Conservation (phyloP, 2,888 invertebrate species). For the Cheilosia pagana region DNA sequence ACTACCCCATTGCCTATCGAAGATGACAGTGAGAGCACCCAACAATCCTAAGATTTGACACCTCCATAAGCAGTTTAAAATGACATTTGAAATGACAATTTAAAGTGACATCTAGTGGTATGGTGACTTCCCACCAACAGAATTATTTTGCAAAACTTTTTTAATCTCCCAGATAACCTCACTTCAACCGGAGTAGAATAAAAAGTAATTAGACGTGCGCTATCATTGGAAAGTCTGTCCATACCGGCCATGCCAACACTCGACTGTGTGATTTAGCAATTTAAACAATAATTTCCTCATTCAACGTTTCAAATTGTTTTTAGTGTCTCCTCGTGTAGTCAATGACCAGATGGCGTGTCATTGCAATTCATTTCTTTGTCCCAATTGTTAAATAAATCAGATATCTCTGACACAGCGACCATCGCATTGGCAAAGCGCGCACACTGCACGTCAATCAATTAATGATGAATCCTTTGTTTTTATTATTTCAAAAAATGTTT, state of each 20-base stretch:
- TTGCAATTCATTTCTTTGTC: conserved; percentile 1
- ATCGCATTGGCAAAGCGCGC: conserved; percentile 39
- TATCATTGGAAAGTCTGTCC: too few relatives aligned
- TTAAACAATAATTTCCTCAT: background rate
- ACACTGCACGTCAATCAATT: conserved; percentile 62
- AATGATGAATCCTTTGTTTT: conserved; percentile 59
- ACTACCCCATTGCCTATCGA: too few relatives aligned
- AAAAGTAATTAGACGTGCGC: too few relatives aligned
- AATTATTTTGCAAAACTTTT: too few relatives aligned
- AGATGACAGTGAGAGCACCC: too few relatives aligned
- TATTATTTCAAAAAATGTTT: conserved; percentile 36
- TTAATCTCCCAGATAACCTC: too few relatives aligned
- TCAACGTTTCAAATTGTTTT: conserved; percentile 3
- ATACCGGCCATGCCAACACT: background rate
- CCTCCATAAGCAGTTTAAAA: too few relatives aligned
- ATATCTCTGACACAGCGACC: conserved; percentile 17
- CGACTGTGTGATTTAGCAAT: background rate
- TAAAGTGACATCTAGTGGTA: too few relatives aligned
- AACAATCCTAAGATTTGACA: too few relatives aligned
- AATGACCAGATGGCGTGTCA: conserved; percentile 39
- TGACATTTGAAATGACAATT: too few relatives aligned
- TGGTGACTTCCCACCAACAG: too few relatives aligned
- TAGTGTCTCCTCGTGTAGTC: background rate
- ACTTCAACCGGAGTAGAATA: too few relatives aligned
- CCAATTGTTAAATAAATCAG: conserved; percentile 33